These are phyloP conservation scores for Girardia tigrina DNA, from an alignment of 2,888 invertebrate genomes.

Conservation along the genomic window DNA sequence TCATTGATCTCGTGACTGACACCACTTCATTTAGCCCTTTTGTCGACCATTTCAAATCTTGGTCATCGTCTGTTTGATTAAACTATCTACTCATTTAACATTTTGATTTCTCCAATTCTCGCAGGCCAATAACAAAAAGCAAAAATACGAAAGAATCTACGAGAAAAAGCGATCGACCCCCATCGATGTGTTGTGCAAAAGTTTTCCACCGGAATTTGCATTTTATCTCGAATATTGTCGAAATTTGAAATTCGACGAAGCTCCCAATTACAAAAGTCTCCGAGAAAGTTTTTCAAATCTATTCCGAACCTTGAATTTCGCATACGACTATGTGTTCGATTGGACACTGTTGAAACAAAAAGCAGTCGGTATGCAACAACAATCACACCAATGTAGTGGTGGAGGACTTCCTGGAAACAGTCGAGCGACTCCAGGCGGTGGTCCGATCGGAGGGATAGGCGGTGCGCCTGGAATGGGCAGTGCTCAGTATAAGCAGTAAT, in stretches of 20 bases:
- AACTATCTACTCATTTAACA: not conserved
- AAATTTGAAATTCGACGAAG: slow-evolving; percentile 35
- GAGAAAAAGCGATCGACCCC: slow-evolving; percentile 98
- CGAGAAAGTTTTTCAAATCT: slow-evolving; percentile 35
- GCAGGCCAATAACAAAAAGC: slow-evolving; percentile 86
- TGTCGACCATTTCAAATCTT: not conserved
- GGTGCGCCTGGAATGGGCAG: slow-evolving; percentile 8
- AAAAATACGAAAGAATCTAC: slow-evolving; percentile 97
- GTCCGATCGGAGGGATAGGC: not conserved
- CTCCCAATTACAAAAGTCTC: slow-evolving; percentile 35
- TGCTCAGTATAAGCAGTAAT: slow-evolving; percentile 16
- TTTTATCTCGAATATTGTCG: slow-evolving; percentile 36
- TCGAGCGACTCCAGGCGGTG: not conserved
- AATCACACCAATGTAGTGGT: slow-evolving; percentile 12
- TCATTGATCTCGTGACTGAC: not conserved
- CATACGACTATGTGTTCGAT: slow-evolving; percentile 96
- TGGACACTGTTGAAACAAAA: slow-evolving; percentile 72
- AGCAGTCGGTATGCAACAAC: slow-evolving; percentile 27
- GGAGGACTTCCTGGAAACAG: slow-evolving; percentile 2
- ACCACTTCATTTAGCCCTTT: not conserved
- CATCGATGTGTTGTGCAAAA: slow-evolving; percentile 64
- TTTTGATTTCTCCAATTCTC: not conserved
- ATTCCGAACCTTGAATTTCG: slow-evolving; percentile 84
- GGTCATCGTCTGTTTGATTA: not conserved
- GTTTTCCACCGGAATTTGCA: slow-evolving; percentile 44